Percentiles rank a stretch among this genome's conserved stretches.
Evolutionary conservation across 2,797 vertebrate genomes (phyloP).

Genomic region (Carduelis carduelis): DNA sequence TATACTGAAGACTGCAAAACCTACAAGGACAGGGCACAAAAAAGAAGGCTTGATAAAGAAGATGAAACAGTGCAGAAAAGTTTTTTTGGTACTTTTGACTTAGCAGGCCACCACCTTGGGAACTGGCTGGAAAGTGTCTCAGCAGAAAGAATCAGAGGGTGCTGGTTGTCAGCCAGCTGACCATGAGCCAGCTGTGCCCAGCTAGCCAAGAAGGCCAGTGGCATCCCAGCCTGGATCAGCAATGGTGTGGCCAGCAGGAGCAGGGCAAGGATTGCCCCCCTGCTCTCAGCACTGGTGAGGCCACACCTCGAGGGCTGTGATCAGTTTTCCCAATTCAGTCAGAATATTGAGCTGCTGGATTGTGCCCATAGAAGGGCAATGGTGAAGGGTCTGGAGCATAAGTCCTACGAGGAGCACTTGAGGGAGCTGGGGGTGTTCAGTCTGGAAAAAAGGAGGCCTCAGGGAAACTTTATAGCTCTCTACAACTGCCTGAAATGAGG

Average conservation of each 20-base stretch:
- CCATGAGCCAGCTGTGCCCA: background rate
- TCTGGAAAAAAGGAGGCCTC: background rate
- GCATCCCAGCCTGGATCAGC: background rate
- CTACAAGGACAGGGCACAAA: background rate
- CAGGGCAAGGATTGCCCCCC: background rate
- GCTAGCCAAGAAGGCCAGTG: fast-evolving
- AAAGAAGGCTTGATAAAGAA: background rate
- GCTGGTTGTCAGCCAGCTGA: background rate
- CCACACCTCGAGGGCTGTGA: fast-evolving
- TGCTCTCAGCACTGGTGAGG: background rate
- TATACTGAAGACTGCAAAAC: background rate
- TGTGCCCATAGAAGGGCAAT: background rate
- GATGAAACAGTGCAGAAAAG: background rate
- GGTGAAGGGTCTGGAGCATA: background rate
- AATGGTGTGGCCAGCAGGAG: background rate
- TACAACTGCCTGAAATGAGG: background rate
- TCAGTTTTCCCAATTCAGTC: background rate
- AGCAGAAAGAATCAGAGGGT: background rate
- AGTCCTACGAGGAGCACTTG: background rate
- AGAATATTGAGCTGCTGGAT: background rate
- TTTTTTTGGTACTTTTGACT: background rate
- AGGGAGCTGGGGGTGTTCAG: background rate
- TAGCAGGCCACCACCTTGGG: background rate
- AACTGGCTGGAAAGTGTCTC: background rate
- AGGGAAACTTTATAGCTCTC: background rate